phyloP scores from a whole-genome alignment of 2,113 vertebrate genomes.

The Percina caprodes region DNA sequence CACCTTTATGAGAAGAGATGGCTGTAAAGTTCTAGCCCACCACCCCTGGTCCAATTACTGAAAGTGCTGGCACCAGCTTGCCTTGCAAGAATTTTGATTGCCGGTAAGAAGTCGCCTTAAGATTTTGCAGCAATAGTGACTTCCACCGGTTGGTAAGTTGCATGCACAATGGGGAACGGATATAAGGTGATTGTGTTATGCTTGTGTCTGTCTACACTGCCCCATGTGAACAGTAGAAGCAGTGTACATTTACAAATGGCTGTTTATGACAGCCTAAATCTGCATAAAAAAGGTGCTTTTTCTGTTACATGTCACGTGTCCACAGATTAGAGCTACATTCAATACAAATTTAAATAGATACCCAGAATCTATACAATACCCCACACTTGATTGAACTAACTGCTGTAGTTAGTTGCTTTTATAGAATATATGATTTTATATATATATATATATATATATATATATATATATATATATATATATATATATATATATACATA shows the following conservation, averaged over 20 bases:
- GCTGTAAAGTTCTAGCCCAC: not conserved
- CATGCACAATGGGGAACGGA: not conserved
- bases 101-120: not conserved
- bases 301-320: not conserved
- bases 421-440: not conserved
- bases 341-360: not conserved
- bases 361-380: not conserved
- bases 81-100: not conserved
- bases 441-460: not conserved
- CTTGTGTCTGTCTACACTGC: not conserved
- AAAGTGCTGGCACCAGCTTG: not conserved
- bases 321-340: not conserved
- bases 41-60: not conserved
- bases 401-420: not conserved
- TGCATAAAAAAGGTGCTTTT: not conserved
- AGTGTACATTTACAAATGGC: not conserved
- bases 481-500: not conserved
- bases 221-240: not conserved
- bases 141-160: not conserved
- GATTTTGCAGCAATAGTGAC: not conserved
- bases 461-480: no score
- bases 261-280: not conserved
- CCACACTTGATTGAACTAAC: not conserved
- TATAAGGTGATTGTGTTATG: not conserved
- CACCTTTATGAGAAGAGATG: no score